Base-by-base conservation (phyloP, 2,797 vertebrate species). In the Scolopax bukidnonensis region DNA sequence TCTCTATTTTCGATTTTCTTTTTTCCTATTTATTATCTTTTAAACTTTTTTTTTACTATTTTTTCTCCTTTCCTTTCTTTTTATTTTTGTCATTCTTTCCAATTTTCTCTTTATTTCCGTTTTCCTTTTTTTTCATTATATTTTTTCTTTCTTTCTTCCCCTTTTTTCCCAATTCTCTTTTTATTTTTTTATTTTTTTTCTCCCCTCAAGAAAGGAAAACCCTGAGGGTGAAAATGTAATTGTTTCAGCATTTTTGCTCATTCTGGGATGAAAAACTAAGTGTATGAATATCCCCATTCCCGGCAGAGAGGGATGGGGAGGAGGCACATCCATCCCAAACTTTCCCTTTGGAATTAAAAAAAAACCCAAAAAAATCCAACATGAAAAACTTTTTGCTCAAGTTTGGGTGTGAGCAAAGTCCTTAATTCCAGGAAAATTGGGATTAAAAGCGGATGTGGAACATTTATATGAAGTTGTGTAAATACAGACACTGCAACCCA, bases 351-450 rank as follows among this genome's bases (percentile, higher is more conserved):
- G 30, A 63, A 20, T 47, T 23, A 30, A 48, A 53, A 13, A 43
- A 69, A 80, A n/a, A 4, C 1, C 36, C 36, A 45, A 45, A 10
- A 11, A 47, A 47, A 47, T 27, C 7, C 5, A 1, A 27, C 2
- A 8, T 0, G 0, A 51, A 43, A 64, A 87, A 15, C 27, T 43
- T 41, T 24, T 11, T 11, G 6, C 41, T 28, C 6, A 1, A n/a
- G 51, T 80, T 3, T 73, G 48, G n/a, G 48, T 4, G 5, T 2
- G 2, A 90, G 41, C 27, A 36, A 77, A 90, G n/a, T 14, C 63
- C 40, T 45, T 76, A 32, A 50, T 25, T 77, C 47, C 19, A 65
- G 51, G 51, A 93, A 93, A 95, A 76, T 2, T 3, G 2, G 91
- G 47, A 91, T 74, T 45, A 20, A 36, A 61, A 74, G 60, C 2